Evolutionary conservation across 2,797 vertebrate genomes (phyloP).

Genomic region (Sebastes steindachneri): DNA sequence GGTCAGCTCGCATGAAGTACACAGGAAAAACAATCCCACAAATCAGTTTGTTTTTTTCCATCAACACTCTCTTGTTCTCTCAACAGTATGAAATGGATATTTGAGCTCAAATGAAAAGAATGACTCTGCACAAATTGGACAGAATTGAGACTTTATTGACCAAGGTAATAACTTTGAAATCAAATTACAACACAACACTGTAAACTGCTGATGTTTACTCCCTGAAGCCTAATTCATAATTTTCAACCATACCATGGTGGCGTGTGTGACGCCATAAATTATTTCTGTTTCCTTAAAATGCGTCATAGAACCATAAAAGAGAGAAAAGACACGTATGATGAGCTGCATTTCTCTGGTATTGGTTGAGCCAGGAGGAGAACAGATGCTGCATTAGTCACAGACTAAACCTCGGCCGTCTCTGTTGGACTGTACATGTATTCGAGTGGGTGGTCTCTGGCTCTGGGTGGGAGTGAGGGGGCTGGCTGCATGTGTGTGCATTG

Average conservation of each 20-base stretch:
- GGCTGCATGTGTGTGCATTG: conserved; percentile 4
- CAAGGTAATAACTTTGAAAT: conserved; percentile 17
- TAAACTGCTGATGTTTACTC: not conserved
- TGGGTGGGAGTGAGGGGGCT: conserved; percentile 37
- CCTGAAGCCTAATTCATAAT: not conserved
- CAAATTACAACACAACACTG: not conserved
- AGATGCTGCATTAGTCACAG: conserved; percentile 45
- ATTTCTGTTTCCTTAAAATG: conserved; percentile 25
- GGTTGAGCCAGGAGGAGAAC: conserved; percentile 21
- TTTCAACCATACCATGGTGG: not conserved
- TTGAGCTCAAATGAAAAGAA: conserved; percentile 31
- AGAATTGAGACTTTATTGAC: not conserved
- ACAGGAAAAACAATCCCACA: not conserved
- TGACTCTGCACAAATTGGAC: not conserved
- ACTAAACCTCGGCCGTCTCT: conserved; percentile 31
- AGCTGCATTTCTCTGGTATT: conserved; percentile 12
- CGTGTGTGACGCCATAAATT: not conserved
- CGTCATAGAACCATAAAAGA: conserved; percentile 12
- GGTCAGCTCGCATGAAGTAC: not conserved
- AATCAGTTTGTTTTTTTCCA: not conserved
- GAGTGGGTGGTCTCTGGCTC: conserved; percentile 63
- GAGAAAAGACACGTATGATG: not conserved
- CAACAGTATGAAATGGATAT: not conserved
- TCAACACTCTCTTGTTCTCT: not conserved
- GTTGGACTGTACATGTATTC: conserved; percentile 35